A percentile compares a stretch with the other conserved stretches of the same genome.
Evolutionary conservation across 1,140 invertebrate genomes (phyloP).

Genomic region (Penaeus chinensis): DNA sequence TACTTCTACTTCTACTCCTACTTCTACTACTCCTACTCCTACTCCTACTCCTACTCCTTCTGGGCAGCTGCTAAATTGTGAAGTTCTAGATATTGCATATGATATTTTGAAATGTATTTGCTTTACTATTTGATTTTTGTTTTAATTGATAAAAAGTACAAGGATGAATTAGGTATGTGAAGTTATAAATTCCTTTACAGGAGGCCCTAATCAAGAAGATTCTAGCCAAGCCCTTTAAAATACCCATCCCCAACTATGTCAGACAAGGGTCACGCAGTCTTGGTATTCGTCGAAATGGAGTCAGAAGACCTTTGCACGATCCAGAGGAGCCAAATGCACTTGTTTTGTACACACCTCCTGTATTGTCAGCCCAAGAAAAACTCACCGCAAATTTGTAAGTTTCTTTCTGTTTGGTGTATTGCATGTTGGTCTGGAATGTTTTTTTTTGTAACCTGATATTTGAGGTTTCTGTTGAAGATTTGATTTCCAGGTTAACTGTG

Average conservation of each 20-base stretch:
- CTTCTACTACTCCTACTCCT: no score
- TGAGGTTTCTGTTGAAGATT: background rate
- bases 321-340: slow-evolving; percentile 94
- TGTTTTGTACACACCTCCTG: slow-evolving; percentile 88
- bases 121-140: background rate
- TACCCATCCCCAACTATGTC: slow-evolving; percentile 91
- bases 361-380: slow-evolving; percentile 84
- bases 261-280: slow-evolving; percentile 73
- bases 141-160: background rate
- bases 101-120: no score
- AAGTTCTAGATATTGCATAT: no score
- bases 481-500: background rate
- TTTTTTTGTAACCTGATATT: background rate
- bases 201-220: slow-evolving; percentile 85
- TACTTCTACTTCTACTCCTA: no score
- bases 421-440: background rate
- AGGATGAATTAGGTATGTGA: background rate
- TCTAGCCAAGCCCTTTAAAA: slow-evolving; percentile 90
- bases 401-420: background rate
- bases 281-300: slow-evolving; percentile 79
- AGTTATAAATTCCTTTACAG: slow-evolving; percentile 67
- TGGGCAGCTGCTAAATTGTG: no score
- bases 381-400: slow-evolving; percentile 76
- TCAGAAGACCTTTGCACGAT: slow-evolving; percentile 87
- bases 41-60: no score